Percentiles rank a stretch among this genome's conserved stretches.
Conservation (phyloP, 2,888 invertebrate species). For the Drosophila setosimentum region DNA sequence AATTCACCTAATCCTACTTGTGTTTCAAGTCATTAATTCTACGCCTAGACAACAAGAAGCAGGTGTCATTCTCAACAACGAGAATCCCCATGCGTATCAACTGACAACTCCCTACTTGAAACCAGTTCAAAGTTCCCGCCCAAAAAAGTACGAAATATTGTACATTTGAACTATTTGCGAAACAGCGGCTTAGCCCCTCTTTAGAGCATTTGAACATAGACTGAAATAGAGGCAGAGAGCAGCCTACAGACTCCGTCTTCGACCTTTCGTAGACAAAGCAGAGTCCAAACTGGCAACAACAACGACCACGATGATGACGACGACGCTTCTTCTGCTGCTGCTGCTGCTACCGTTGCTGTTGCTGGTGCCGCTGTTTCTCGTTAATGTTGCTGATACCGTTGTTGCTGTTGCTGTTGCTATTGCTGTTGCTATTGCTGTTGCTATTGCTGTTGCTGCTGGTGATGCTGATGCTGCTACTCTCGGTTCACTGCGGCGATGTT, state of each 20-base stretch:
- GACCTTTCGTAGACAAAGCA: slow-evolving; percentile 80
- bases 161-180: slow-evolving; percentile 62
- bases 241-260: slow-evolving; percentile 75
- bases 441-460: slow-evolving; percentile 45
- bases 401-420: slow-evolving; percentile 49
- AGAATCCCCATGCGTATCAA: slow-evolving; percentile 21
- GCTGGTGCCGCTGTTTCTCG: slow-evolving; percentile 51
- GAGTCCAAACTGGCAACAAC: slow-evolving; percentile 74
- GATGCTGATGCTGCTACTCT: slow-evolving; percentile 64
- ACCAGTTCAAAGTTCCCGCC: slow-evolving; percentile 46
- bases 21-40: slow-evolving; percentile 2
- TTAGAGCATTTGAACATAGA: slow-evolving; percentile 33
- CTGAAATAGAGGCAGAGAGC: slow-evolving; percentile 32
- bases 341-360: slow-evolving; percentile 50
- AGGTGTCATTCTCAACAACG: slow-evolving; percentile 27
- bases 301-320: slow-evolving; percentile 58
- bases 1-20: neutral
- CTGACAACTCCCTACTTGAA: slow-evolving; percentile 11
- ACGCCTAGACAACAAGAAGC: slow-evolving; percentile 16
- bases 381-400: slow-evolving; percentile 67
- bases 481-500: slow-evolving; percentile 73
- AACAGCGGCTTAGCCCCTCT: slow-evolving; percentile 35
- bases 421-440: slow-evolving; percentile 49
- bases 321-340: slow-evolving; percentile 45
- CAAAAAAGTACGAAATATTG: slow-evolving; percentile 49